A percentile compares a stretch with the other conserved stretches of the same genome.
phyloP scores from a whole-genome alignment of 1,140 invertebrate species.

The Trichonephila clavipes region DNA sequence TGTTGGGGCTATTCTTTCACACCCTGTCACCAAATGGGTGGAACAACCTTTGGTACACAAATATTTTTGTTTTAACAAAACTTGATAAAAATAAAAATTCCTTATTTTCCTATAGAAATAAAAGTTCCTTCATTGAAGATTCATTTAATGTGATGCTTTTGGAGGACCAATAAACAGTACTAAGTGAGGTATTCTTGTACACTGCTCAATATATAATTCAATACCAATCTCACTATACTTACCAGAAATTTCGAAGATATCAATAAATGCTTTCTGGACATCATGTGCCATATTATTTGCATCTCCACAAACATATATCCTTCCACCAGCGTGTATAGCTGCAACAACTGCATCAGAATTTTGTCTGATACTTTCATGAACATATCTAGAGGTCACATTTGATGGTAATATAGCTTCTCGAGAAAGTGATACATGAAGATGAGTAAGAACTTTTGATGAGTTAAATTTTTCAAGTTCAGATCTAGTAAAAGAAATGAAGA shows the following conservation, averaged over 20 bases:
- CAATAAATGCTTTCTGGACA: constrained; percentile 84
- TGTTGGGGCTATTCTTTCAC: no score
- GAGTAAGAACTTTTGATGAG: constrained; percentile 82
- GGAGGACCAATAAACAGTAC: no score
- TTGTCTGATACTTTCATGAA: constrained; percentile 84
- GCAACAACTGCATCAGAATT: constrained; percentile 83
- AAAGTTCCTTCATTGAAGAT: no score
- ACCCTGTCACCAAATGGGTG: no score
- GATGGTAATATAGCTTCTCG: constrained; percentile 81
- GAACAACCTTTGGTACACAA: no score
- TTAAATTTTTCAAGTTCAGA: constrained; percentile 84
- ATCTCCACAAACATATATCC: constrained; percentile 90
- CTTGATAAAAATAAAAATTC: no score
- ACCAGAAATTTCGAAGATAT: constrained; percentile 79
- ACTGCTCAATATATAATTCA: no score
- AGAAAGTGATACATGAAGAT: constrained; percentile 86
- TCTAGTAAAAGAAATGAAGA: constrained; percentile 30
- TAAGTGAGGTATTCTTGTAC: no score
- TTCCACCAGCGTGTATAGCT: constrained; percentile 83
- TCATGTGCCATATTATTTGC: constrained; percentile 87
- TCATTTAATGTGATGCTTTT: no score
- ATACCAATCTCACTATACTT: not conserved
- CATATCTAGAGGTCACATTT: constrained; percentile 79
- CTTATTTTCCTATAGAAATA: no score
- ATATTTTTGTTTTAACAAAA: no score